Conservation (phyloP, 1,140 invertebrate species). For the Drosophila malerkotliana region DNA sequence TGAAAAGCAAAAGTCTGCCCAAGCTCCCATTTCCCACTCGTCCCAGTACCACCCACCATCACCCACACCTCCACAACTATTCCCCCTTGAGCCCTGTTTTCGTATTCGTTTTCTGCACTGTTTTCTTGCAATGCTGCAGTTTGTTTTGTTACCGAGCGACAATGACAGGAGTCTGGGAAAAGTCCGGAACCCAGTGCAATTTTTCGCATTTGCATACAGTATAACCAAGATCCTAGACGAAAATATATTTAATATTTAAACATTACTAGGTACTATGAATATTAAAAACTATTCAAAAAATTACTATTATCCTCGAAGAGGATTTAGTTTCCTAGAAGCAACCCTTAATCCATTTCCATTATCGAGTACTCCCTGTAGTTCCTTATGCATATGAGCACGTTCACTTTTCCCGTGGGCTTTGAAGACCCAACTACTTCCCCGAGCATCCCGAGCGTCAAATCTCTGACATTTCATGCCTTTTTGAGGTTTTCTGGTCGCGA, state of each 20-base stretch:
- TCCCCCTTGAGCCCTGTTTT: slow-evolving; percentile 23
- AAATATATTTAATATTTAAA: not conserved
- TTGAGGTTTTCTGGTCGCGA: slow-evolving; percentile 59
- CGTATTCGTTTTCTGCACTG: slow-evolving; percentile 50
- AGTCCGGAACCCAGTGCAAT: slow-evolving; percentile 14
- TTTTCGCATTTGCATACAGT: slow-evolving; percentile 32
- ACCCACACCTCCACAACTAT: not conserved
- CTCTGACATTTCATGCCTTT: slow-evolving; percentile 66
- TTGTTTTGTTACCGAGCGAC: slow-evolving; percentile 52
- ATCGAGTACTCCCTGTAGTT: slow-evolving; percentile 24
- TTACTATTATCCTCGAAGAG: not conserved
- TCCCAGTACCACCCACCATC: not conserved
- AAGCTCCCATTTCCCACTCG: not conserved
- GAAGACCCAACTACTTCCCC: slow-evolving; percentile 28
- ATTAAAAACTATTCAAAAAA: not conserved
- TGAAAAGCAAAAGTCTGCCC: slow-evolving; percentile 76
- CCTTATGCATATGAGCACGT: slow-evolving; percentile 69
- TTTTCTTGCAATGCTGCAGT: slow-evolving; percentile 56
- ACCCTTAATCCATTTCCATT: slow-evolving; percentile 4
- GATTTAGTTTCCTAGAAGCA: not conserved
- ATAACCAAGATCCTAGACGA: not conserved
- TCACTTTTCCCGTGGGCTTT: slow-evolving; percentile 29
- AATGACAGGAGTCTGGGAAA: slow-evolving; percentile 35
- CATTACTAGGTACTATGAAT: not conserved
- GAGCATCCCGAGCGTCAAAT: slow-evolving; percentile 41